These are phyloP conservation scores for Strix occidentalis DNA, from an alignment of 2,797 vertebrate species.

Conservation along the genomic window DNA sequence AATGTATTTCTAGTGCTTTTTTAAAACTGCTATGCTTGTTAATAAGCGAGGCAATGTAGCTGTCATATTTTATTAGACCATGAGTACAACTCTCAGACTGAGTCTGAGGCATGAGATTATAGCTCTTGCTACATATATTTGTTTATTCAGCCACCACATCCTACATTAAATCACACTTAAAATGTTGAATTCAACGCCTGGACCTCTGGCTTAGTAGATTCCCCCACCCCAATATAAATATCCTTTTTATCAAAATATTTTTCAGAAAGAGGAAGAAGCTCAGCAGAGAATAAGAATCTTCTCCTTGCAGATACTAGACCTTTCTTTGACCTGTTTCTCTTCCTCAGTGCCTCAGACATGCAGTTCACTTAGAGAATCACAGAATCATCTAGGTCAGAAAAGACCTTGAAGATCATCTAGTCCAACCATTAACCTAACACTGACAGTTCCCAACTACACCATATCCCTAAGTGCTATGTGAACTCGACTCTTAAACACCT, in stretches of 20 bases:
- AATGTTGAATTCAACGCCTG: background rate
- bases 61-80: background rate
- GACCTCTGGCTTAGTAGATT: background rate
- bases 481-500: too few relatives aligned
- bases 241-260: background rate
- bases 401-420: too few relatives aligned
- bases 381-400: too few relatives aligned
- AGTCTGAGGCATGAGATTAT: background rate
- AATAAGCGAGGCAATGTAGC: slow-evolving; percentile 5
- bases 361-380: background rate
- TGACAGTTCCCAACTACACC: too few relatives aligned
- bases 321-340: background rate
- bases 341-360: background rate
- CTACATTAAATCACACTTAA: background rate
- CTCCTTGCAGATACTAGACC: background rate
- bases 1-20: background rate
- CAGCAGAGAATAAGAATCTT: background rate
- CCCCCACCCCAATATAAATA: background rate
- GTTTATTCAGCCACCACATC: background rate
- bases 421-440: too few relatives aligned
- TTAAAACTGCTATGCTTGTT: background rate
- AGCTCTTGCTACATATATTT: background rate
- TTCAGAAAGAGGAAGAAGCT: background rate
- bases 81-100: background rate
- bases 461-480: too few relatives aligned